Percentiles rank a stretch among this genome's conserved stretches.
Evolutionary conservation across 2,888 invertebrate genomes (phyloP).

Genomic region (Eilema caniola): DNA sequence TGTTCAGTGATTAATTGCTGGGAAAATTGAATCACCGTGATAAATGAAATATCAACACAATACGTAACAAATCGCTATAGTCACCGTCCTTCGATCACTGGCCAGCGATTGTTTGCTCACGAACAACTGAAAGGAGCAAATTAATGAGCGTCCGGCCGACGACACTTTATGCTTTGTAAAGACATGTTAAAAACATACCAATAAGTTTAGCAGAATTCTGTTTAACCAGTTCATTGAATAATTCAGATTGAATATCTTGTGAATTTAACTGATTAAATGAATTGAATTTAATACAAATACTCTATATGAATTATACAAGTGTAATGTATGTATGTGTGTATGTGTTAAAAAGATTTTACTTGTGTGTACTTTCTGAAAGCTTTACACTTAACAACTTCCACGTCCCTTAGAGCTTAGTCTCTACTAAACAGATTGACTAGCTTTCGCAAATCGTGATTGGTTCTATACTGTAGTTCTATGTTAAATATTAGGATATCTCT

Average conservation of each 20-base stretch:
- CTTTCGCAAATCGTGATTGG: too few species aligned
- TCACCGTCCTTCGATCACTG: slow-evolving; percentile 58
- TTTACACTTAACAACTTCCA: too few species aligned
- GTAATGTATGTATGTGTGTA: too few species aligned
- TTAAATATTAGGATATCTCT: too few species aligned
- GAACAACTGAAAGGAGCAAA: slow-evolving; percentile 47
- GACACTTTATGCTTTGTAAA: slow-evolving; percentile 31
- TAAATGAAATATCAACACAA: slow-evolving; percentile 74
- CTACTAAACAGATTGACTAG: too few species aligned
- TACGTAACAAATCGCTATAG: slow-evolving; percentile 67
- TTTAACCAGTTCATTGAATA: not conserved
- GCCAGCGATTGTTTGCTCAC: slow-evolving; percentile 57
- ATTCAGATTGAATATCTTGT: not conserved
- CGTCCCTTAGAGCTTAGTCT: too few species aligned
- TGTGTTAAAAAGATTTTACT: too few species aligned
- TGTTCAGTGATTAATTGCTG: slow-evolving; percentile 72
- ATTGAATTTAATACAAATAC: too few species aligned
- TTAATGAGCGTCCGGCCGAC: slow-evolving; percentile 41
- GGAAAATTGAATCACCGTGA: slow-evolving; percentile 73
- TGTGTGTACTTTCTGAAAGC: too few species aligned
- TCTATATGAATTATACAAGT: too few species aligned
- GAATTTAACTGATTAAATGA: not conserved
- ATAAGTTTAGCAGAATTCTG: not conserved
- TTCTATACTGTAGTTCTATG: too few species aligned
- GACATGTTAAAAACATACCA: slow-evolving; percentile 7